Base-by-base conservation (phyloP, 2,113 vertebrate species). In the Corapipo altera region DNA sequence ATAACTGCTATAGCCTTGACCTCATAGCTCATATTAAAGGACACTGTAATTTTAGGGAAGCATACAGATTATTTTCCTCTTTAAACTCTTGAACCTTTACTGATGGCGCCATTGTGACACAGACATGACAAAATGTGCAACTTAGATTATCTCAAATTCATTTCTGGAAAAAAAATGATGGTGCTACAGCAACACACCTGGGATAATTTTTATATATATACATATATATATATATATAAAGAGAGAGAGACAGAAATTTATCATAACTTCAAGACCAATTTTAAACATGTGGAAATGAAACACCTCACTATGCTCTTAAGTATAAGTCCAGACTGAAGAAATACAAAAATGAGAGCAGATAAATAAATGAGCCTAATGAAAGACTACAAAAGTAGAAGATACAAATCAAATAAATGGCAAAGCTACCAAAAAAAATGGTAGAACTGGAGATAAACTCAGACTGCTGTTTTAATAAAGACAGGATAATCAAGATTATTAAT, bases 251-350 rank as follows among this genome's bases (percentile, higher is more conserved):
- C 8, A 89, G 35, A 89, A 85, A 64, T 27, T 23, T 62, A 88
- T 73, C 66, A 62, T 66, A 78, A 73, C 78, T 79, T 91, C 78
- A 62, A 79, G 82, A 73, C 15, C 16, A 37, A 55, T 74, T 90
- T 91, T 70, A 83, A 95, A 80, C 26, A 61, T 5, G 12, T 85
- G 88, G 78, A 96, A 94, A 93, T 94, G 54, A 89, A 94, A 95
- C 87, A 93, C 81, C 71, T 94, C 81, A 27, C 84, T 78, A 9
- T 8, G 17, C 11, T 90, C 37, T 58, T 73, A 94, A 94, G 66
- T 72, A 13, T 49, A 88, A 91, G 30, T 74, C 54, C 74, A 94
- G 78, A 85, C 17, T 67, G 55, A 93, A 85, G 61, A 93, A 93
- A 85, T 16, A 85, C 19, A 49, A 76, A 43, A 35, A 23, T 15